Conservation (phyloP, 2,113 vertebrate species). For the Cyanoliseus patagonus region DNA sequence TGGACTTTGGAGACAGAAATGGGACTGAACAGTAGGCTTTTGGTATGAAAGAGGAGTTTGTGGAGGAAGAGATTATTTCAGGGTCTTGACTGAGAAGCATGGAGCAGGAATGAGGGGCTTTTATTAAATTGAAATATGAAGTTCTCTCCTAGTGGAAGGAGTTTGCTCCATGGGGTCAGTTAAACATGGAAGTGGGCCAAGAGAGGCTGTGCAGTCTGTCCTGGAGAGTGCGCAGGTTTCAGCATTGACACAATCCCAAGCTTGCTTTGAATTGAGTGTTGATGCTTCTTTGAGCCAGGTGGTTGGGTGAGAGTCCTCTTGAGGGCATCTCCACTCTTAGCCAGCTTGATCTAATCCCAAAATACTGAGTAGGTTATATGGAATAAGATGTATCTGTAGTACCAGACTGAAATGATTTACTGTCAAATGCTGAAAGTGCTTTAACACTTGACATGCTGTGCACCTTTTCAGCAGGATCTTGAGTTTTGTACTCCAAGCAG, state of each 20-base stretch:
- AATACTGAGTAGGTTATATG: background rate
- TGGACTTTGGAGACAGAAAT: no score
- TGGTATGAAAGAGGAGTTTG: background rate
- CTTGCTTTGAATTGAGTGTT: background rate
- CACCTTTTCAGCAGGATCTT: background rate
- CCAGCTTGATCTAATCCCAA: background rate
- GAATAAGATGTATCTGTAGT: rapidly evolving
- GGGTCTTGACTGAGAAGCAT: background rate
- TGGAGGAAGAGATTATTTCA: background rate
- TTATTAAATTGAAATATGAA: rapidly evolving
- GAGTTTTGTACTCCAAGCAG: background rate
- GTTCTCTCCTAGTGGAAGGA: background rate
- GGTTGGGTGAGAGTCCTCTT: background rate
- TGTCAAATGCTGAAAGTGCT: background rate
- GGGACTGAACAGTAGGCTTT: background rate
- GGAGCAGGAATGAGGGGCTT: background rate
- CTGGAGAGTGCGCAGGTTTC: background rate
- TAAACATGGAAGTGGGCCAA: background rate
- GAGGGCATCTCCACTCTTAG: background rate
- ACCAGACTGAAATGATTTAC: background rate
- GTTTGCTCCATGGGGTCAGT: background rate
- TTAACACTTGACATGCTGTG: background rate
- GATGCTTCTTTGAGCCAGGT: background rate
- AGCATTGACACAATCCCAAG: rapidly evolving
- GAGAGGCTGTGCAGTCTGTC: background rate